Evolutionary conservation across 2,113 vertebrate species (phyloP).

Genomic region (Dicentrarchus labrax): DNA sequence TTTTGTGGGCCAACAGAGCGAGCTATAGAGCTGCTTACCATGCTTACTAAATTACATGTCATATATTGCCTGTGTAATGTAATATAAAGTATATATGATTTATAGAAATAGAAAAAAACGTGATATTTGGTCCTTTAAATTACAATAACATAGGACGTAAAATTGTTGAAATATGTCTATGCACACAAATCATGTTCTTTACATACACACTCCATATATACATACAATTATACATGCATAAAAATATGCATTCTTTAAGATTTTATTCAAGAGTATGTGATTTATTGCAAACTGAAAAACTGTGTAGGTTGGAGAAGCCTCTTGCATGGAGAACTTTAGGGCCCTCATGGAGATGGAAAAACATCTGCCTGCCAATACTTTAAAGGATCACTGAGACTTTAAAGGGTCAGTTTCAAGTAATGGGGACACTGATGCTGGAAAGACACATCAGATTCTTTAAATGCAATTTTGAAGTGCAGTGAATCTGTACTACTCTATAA

Average conservation of each 20-base stretch:
- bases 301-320: background rate
- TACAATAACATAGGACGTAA: background rate
- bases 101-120: background rate
- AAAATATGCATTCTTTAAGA: background rate
- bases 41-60: background rate
- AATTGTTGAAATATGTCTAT: background rate
- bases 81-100: background rate
- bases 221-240: background rate
- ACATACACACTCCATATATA: background rate
- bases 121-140: background rate
- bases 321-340: slow-evolving; percentile 35
- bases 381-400: slow-evolving; percentile 25
- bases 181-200: slow-evolving; percentile 2
- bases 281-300: slow-evolving; percentile 33
- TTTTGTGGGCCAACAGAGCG: no score
- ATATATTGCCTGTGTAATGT: background rate
- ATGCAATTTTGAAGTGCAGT: background rate
- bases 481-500: background rate
- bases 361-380: slow-evolving; percentile 35
- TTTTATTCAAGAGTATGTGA: background rate
- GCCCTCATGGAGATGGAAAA: slow-evolving; percentile 51
- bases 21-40: no score
- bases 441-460: background rate
- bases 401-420: slow-evolving; percentile 15
- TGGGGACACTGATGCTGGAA: slow-evolving; percentile 29